Evolutionary conservation across 64 coral and sea anemone genomes (phyloP).

Genomic region (Trachythela sp.): DNA sequence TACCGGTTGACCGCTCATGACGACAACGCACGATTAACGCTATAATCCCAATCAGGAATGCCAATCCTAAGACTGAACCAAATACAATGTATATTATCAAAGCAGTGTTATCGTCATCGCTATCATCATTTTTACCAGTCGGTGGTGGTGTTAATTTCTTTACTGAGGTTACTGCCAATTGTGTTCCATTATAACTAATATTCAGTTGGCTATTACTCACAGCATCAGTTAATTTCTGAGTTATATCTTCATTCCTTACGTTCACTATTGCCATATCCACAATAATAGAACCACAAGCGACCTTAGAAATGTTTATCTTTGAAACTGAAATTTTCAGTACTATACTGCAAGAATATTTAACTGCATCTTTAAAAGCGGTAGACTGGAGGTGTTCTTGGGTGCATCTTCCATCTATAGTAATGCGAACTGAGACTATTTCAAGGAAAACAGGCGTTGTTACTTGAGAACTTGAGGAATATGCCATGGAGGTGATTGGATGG

Average conservation of each 20-base stretch:
- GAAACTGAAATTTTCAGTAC: background rate
- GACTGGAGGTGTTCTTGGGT: background rate
- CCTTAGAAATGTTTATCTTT: background rate
- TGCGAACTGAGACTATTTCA: background rate
- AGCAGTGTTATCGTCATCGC: background rate
- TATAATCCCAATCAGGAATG: background rate
- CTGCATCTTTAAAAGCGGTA: background rate
- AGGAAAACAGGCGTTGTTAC: background rate
- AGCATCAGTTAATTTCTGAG: background rate
- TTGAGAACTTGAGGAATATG: background rate
- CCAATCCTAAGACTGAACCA: background rate
- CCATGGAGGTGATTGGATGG: background rate
- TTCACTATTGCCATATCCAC: background rate
- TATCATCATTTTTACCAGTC: background rate
- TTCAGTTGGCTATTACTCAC: background rate
- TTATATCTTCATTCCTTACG: background rate
- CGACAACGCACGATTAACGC: conserved; percentile 12
- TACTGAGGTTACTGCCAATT: background rate
- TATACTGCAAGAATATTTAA: background rate
- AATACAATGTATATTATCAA: background rate
- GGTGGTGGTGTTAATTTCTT: background rate
- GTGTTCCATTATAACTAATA: background rate
- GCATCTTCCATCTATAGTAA: background rate
- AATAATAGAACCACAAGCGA: background rate
- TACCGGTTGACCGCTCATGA: background rate